phyloP scores from a whole-genome alignment of 2,113 vertebrate genomes.

The Epinephelus fuscoguttatus region DNA sequence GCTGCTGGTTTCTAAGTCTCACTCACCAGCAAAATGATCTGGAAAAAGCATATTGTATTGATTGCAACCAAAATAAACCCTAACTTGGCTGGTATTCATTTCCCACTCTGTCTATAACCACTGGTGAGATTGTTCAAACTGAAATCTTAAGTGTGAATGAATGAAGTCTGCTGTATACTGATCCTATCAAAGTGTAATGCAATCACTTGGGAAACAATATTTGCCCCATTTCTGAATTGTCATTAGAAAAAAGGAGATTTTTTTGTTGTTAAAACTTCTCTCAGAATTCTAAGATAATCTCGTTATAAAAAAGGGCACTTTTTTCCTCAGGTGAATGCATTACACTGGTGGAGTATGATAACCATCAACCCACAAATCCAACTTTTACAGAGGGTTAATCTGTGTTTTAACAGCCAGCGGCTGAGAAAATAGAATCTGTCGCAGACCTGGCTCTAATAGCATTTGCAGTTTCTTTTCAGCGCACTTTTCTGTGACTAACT shows the following conservation, averaged over 20 bases:
- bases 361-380: constrained; percentile 8
- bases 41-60: neutral
- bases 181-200: neutral
- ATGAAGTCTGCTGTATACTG: neutral
- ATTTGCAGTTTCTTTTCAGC: neutral
- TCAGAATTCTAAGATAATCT: no score
- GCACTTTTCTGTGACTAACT: neutral
- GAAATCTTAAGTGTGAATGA: neutral
- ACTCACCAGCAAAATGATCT: neutral
- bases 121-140: neutral
- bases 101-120: neutral
- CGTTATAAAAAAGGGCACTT: no score
- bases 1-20: neutral
- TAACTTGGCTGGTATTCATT: neutral
- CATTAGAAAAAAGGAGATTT: no score
- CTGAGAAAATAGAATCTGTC: neutral
- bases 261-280: no score
- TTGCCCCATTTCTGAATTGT: no score
- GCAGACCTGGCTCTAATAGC: constrained; percentile 6
- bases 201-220: no score
- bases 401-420: neutral
- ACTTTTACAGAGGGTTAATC: neutral
- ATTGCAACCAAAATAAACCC: neutral
- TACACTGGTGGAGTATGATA: neutral
- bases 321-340: no score